These are phyloP conservation scores for Halcyon badia DNA, from an alignment of 2,797 vertebrate genomes.

Conservation along the genomic window DNA sequence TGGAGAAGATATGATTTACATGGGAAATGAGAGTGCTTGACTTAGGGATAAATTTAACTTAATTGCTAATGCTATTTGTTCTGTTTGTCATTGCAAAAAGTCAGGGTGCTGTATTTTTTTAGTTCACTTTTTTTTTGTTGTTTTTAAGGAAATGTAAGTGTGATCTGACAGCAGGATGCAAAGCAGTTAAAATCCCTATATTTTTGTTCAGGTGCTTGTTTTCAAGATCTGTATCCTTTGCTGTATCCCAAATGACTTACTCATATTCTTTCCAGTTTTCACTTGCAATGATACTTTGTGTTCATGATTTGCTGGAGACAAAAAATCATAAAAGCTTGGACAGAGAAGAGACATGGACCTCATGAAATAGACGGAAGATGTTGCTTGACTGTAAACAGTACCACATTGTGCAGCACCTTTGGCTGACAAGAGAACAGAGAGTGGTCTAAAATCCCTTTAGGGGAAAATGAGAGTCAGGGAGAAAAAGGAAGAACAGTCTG, in stretches of 20 bases:
- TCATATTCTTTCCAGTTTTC: neutral
- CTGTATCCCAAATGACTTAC: neutral
- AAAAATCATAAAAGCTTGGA: neutral
- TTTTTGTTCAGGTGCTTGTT: neutral
- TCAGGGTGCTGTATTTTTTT: neutral
- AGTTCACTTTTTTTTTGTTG: neutral
- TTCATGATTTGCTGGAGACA: neutral
- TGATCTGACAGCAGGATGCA: neutral
- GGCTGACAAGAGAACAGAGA: neutral
- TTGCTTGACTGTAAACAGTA: neutral
- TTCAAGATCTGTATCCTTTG: neutral
- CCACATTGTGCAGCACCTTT: neutral
- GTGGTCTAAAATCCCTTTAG: neutral
- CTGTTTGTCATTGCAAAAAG: neutral
- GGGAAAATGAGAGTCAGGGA: neutral
- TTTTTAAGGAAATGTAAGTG: neutral
- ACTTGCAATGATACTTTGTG: neutral
- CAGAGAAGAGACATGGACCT: neutral
- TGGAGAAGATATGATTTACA: neutral
- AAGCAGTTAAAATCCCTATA: neutral
- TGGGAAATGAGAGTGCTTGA: neutral
- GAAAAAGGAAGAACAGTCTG: neutral
- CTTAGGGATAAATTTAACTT: neutral
- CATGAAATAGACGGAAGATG: neutral
- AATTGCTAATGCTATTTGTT: neutral